phyloP scores from a whole-genome alignment of 2,113 vertebrate species.

The Gambusia affinis region DNA sequence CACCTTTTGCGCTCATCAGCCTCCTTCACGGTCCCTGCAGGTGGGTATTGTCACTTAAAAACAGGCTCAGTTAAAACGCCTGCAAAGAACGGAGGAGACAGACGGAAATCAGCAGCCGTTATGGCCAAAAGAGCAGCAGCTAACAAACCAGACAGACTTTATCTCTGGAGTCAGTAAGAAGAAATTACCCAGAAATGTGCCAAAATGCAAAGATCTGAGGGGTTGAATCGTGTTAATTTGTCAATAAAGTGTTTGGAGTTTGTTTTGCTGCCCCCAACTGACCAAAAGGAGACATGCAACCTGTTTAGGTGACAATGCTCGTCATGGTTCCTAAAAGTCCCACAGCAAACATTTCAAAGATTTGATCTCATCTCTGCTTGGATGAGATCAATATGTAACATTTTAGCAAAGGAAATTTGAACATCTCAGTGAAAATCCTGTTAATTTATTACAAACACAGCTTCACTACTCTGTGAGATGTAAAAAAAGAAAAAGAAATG shows the following conservation, averaged over 20 bases:
- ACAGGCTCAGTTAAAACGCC: not conserved
- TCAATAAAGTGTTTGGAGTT: not conserved
- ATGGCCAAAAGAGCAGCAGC: constrained; percentile 1
- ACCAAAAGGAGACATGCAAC: not conserved
- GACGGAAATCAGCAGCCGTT: constrained; percentile 9
- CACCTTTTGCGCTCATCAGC: not conserved
- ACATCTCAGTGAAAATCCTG: no score
- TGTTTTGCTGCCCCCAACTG: constrained; percentile 4
- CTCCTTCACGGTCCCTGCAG: constrained; percentile 4
- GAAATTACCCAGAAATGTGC: not conserved
- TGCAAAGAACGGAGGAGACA: not conserved
- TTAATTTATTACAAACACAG: no score
- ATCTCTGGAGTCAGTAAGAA: not conserved
- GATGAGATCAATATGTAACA: no score
- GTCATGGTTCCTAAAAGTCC: not conserved
- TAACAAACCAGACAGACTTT: not conserved
- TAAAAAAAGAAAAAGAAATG: no score
- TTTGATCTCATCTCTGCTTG: no score
- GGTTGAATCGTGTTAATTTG: not conserved
- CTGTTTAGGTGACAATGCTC: not conserved
- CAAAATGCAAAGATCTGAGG: not conserved
- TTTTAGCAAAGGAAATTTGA: no score
- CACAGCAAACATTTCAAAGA: no score
- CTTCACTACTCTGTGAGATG: no score
- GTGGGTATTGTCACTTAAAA: not conserved